Base-by-base conservation (phyloP, 2,888 invertebrate genomes). In the Coelopa pilipes region DNA sequence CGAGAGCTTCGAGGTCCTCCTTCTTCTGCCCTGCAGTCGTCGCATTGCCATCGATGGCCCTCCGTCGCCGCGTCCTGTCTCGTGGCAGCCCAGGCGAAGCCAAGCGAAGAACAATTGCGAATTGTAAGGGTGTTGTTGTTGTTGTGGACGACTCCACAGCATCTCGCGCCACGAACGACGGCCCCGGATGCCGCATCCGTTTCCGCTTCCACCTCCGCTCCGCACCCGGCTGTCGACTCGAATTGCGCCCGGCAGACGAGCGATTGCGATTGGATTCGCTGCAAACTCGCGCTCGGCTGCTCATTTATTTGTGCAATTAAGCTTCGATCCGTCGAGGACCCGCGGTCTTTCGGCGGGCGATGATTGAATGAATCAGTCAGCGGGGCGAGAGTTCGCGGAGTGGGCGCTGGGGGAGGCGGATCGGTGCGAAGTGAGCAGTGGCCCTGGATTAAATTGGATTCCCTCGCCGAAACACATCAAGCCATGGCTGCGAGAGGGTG, bases 231-330 rank as follows among this genome's bases (percentile, higher is more conserved):
- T n/a, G n/a, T 13, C 13, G 15, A 53, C 10, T 53, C n/a, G 15
- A 53, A 13, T 15, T n/a, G 15, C 24, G 13, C 34, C 24, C 45
- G n/a, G 13, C n/a, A 62, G 21, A n/a, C 19, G 34, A 24, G 13
- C 62, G 45, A 62, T 24, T 45, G 45, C 62, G 34, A 62, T 62
- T 62, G 45, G 45, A 62, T 62, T 24, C 24, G 62, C 45, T 62
- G 62, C 21, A 62, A 62, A 62, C 62, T 62, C n/a, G 5, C 34
- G 62, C 62, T 13, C 34, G 62, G 34, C 15, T 62, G 62, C 45
- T 53, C 50, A 59, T 17, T 59, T 34, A 59, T 72, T 50, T 67
- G 50, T 67, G 7, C 72, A 72, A 66, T 72, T 72, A 72, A 72
- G 60, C 60, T 24, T 66, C 67, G 67, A 72, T 60, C 72, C 60